A percentile compares a stretch with the other conserved stretches of the same genome.
phyloP scores from a whole-genome alignment of 2,888 invertebrate genomes.

The Xestobium rufovillosum region DNA sequence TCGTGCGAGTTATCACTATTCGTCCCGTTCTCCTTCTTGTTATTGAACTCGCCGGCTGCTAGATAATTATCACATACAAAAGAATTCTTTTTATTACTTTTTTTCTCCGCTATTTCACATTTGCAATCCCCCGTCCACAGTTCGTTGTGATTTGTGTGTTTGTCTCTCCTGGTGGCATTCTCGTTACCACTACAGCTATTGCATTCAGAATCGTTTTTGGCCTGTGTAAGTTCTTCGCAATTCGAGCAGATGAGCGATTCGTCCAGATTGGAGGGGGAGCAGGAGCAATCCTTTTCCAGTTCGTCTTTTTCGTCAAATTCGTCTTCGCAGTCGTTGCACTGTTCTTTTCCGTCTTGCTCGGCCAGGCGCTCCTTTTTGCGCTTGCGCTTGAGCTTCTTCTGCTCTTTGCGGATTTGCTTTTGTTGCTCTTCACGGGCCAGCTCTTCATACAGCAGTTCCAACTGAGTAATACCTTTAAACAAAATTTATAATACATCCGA shows the following conservation, averaged over 20 bases:
- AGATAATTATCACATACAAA: slow-evolving; percentile 34
- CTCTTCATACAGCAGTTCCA: slow-evolving; percentile 83
- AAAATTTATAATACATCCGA: no score
- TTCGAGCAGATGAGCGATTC: slow-evolving; percentile 22
- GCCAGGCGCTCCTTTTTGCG: slow-evolving; percentile 63
- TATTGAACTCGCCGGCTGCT: slow-evolving; percentile 18
- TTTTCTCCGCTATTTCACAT: slow-evolving; percentile 19
- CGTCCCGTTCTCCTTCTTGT: slow-evolving; percentile 49
- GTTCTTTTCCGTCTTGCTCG: slow-evolving; percentile 41
- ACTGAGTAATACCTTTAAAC: slow-evolving; percentile 80
- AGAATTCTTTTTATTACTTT: slow-evolving; percentile 19
- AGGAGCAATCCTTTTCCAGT: slow-evolving; percentile 28
- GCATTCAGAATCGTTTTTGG: slow-evolving; percentile 14
- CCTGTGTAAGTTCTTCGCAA: slow-evolving; percentile 22
- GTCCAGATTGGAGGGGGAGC: slow-evolving; percentile 15
- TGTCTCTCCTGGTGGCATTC: slow-evolving; percentile 13
- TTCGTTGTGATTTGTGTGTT: slow-evolving; percentile 25
- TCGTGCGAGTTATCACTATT: slow-evolving; percentile 70
- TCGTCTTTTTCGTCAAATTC: slow-evolving; percentile 31
- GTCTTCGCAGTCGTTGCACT: slow-evolving; percentile 41
- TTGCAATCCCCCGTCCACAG: slow-evolving; percentile 37
- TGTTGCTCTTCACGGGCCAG: slow-evolving; percentile 79
- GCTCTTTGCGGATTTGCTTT: slow-evolving; percentile 78
- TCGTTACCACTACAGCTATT: slow-evolving; percentile 15
- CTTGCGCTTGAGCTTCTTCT: slow-evolving; percentile 71